Evolutionary conservation across 2,888 invertebrate species (phyloP).

Genomic region (Elegia similella): DNA sequence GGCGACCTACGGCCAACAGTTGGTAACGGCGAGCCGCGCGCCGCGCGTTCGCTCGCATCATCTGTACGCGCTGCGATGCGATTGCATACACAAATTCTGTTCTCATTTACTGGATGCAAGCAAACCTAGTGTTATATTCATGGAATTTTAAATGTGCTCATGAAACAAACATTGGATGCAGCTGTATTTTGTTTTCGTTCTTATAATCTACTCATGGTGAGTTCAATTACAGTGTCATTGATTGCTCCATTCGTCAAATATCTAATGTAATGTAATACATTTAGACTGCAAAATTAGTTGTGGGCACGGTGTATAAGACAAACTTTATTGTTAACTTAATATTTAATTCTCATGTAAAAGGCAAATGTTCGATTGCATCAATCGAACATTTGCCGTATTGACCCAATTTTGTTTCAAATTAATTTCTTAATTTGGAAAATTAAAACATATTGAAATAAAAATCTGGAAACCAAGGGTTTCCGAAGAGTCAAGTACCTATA

Average conservation of each 20-base stretch:
- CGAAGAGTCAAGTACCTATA: too few relatives aligned
- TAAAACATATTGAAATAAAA: too few relatives aligned
- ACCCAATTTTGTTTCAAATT: too few relatives aligned
- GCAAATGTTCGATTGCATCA: too few relatives aligned
- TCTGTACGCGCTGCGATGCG: background rate
- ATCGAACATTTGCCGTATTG: too few relatives aligned
- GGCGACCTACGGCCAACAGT: slow-evolving; percentile 47
- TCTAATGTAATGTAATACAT: too few relatives aligned
- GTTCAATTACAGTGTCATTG: slow-evolving; percentile 8
- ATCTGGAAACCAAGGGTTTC: too few relatives aligned
- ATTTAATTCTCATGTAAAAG: too few relatives aligned
- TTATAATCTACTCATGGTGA: slow-evolving; percentile 8
- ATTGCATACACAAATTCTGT: slow-evolving; percentile 2
- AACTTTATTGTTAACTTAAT: too few relatives aligned
- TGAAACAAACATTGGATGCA: slow-evolving; percentile 14
- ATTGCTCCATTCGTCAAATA: background rate
- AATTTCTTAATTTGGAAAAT: too few relatives aligned
- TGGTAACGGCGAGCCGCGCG: slow-evolving; percentile 40
- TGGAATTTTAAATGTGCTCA: slow-evolving; percentile 12
- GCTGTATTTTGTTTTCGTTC: slow-evolving; percentile 5
- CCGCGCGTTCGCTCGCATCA: slow-evolving; percentile 37
- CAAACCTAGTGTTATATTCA: slow-evolving; percentile 12
- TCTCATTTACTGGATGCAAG: slow-evolving; percentile 7
- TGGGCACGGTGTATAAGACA: too few relatives aligned
- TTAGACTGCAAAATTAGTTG: too few relatives aligned